Percentiles rank a stretch among this genome's conserved stretches.
Conservation (phyloP, 2,888 invertebrate genomes). For the Drosophila mettleri region DNA sequence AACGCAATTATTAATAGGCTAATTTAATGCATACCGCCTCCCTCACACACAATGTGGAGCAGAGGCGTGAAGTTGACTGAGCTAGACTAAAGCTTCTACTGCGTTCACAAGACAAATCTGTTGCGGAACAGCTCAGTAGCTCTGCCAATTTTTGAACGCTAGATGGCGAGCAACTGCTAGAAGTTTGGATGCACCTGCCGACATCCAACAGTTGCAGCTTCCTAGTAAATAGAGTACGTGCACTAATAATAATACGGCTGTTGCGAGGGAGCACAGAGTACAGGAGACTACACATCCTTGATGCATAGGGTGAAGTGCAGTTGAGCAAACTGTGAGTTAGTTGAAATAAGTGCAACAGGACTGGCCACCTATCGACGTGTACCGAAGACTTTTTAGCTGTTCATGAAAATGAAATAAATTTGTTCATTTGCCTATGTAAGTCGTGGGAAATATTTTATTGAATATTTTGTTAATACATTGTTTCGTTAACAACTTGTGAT, state of each 20-base stretch:
- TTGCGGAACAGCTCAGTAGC: background rate
- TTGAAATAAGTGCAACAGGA: background rate
- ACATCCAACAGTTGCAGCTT: background rate
- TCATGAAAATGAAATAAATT: background rate
- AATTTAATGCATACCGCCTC: no score
- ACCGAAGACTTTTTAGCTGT: no score
- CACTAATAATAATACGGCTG: background rate
- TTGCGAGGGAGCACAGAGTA: background rate
- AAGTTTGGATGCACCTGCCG: background rate
- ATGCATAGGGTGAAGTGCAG: background rate
- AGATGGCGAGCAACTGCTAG: background rate
- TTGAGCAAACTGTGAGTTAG: no score
- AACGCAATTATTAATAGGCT: background rate
- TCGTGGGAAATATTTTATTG: constrained; percentile 5
- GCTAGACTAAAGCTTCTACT: background rate
- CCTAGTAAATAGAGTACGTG: no score
- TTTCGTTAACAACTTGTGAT: background rate
- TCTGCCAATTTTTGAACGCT: background rate
- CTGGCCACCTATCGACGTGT: background rate
- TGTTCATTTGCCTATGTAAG: constrained; percentile 1
- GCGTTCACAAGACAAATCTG: background rate
- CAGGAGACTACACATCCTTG: background rate
- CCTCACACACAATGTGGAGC: no score
- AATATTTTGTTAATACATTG: no score
- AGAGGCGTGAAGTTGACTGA: constrained; percentile 2